These are phyloP conservation scores for Sinotaia quadrata DNA, from an alignment of 2,888 invertebrate genomes.

Conservation along the genomic window DNA sequence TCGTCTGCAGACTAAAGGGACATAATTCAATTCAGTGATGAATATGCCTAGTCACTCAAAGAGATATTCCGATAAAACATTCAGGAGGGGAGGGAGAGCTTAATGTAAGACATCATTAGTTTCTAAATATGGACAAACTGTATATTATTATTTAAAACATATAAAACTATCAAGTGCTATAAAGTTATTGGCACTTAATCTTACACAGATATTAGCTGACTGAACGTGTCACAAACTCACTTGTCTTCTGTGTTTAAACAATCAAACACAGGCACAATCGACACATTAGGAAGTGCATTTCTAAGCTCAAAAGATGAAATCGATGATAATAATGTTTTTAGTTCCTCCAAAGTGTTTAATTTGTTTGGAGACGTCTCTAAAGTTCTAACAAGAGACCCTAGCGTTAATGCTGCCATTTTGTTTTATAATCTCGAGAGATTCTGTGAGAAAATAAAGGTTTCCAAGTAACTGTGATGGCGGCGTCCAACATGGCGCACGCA, in stretches of 20 bases:
- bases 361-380: slow-evolving; percentile 50
- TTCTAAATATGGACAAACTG: no score
- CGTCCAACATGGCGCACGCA: slow-evolving; percentile 29
- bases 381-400: slow-evolving; percentile 35
- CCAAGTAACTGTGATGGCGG: slow-evolving; percentile 28
- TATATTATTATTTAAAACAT: no score
- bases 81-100: no score
- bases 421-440: slow-evolving; percentile 16
- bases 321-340: slow-evolving; percentile 52
- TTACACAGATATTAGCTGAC: no score
- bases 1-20: no score
- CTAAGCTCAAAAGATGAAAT: slow-evolving; percentile 44
- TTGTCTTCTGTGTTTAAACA: slow-evolving; percentile 56
- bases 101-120: no score
- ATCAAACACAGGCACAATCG: slow-evolving; percentile 54
- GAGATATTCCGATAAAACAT: no score
- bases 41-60: no score
- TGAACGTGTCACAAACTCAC: slow-evolving; percentile 42
- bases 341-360: slow-evolving; percentile 50
- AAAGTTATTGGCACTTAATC: no score
- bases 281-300: slow-evolving; percentile 52
- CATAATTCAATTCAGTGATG: no score
- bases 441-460: slow-evolving; percentile 19
- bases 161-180: no score
- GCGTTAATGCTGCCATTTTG: slow-evolving; percentile 19